Percentiles rank a stretch among this genome's conserved stretches.
phyloP scores from a whole-genome alignment of 2,797 vertebrate species.

The Bradypus variegatus region DNA sequence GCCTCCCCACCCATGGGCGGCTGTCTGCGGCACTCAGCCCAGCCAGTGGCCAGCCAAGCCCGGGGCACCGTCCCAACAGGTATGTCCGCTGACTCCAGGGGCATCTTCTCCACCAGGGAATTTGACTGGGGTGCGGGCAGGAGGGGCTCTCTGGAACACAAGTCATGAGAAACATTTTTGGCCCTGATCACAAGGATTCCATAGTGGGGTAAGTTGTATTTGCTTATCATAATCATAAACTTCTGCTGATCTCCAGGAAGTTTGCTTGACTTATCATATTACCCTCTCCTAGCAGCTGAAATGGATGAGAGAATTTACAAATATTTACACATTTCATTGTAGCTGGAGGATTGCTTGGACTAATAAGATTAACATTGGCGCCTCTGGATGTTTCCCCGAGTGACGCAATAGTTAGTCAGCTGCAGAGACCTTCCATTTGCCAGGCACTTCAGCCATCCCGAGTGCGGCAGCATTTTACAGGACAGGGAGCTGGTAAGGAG shows the following conservation, averaged over 20 bases:
- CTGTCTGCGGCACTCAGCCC: conserved; percentile 83
- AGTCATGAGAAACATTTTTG: neutral
- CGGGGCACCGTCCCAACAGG: conserved; percentile 85
- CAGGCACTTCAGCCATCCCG: rapidly evolving
- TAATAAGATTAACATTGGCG: conserved; percentile 48
- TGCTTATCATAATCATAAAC: conserved; percentile 53
- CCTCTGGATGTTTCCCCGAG: conserved; percentile 1
- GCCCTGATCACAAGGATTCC: conserved; percentile 18
- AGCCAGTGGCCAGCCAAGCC: conserved; percentile 78
- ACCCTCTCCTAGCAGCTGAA: conserved; percentile 62
- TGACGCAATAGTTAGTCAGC: neutral
- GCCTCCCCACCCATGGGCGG: conserved; percentile 82
- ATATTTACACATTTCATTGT: conserved; percentile 66
- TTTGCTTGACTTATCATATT: conserved; percentile 60
- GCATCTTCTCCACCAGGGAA: neutral
- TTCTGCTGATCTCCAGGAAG: conserved; percentile 63
- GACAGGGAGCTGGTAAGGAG: neutral
- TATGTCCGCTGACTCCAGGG: conserved; percentile 61
- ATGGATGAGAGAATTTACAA: conserved; percentile 64
- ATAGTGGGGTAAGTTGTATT: conserved; percentile 18
- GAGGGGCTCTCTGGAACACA: rapidly evolving
- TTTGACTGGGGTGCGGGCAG: neutral
- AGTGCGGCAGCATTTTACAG: neutral
- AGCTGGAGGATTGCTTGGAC: conserved; percentile 53
- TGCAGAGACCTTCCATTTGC: neutral